These are phyloP conservation scores for Hydropsyche betteni DNA, from an alignment of 2,888 invertebrate genomes.

Conservation along the genomic window DNA sequence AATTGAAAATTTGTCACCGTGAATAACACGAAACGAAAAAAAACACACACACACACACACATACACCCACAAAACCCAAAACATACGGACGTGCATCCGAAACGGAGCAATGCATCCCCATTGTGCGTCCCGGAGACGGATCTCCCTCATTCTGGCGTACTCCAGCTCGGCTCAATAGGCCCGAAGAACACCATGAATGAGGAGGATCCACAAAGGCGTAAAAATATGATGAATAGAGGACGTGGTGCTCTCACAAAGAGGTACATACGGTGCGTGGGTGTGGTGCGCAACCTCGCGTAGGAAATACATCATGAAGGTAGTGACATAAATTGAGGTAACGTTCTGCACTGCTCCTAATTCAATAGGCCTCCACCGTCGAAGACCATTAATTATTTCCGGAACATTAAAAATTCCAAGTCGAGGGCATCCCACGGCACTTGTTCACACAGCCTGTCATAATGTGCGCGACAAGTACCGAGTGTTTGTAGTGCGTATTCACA, in stretches of 20 bases:
- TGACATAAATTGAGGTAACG: constrained; percentile 51
- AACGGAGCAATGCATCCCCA: constrained; percentile 31
- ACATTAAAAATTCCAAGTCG: constrained; percentile 50
- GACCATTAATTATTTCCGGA: constrained; percentile 52
- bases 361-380: constrained; percentile 47
- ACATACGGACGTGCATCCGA: background rate
- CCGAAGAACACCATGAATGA: constrained; percentile 57
- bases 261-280: constrained; percentile 49
- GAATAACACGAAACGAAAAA: constrained; percentile 24
- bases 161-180: background rate
- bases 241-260: constrained; percentile 48
- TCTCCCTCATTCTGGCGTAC: constrained; percentile 38
- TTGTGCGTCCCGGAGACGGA: constrained; percentile 38
- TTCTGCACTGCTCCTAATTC: constrained; percentile 52
- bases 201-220: constrained; percentile 67
- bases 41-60: background rate
- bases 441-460: constrained; percentile 39
- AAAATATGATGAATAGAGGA: constrained; percentile 67
- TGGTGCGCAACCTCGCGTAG: constrained; percentile 34
- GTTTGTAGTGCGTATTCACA: background rate
- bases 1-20: constrained; percentile 41
- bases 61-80: background rate
- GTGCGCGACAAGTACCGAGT: constrained; percentile 8
- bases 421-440: constrained; percentile 46
- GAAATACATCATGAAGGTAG: constrained; percentile 50